Base-by-base conservation (phyloP, 2,113 vertebrate genomes). In the Panthera uncia region DNA sequence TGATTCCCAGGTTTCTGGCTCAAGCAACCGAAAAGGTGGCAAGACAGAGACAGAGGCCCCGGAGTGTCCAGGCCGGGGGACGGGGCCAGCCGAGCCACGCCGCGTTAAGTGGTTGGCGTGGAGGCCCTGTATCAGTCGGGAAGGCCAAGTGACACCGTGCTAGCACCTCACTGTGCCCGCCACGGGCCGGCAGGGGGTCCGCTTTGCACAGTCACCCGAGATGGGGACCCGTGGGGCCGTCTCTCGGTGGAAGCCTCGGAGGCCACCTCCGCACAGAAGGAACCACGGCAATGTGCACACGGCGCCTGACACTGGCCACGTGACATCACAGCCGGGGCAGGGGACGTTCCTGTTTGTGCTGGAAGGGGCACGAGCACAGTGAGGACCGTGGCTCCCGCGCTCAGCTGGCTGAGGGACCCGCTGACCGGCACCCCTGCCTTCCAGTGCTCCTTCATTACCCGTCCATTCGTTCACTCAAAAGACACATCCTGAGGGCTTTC, bases 251-350 rank as follows among this genome's bases (percentile, higher is more conserved):
- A 0, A n/a, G 31, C 57, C 65, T 36, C 57, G 15, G 16, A 25
- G 19, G 13, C 27, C 25, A n/a, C 45, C n/a, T 14, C 33, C 12
- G 21, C 23, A 36, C 21, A n/a, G 63, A 52, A 61, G 3, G 61
- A 15, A 19, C 15, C 33, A 16, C 4, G 21, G 52, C 18, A 10
- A 25, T 3, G 18, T 0, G 7, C 73, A 33, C 61, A 31, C 48
- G 4, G 61, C 61, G 10, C 52, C 38, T 0, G 9, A 18, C 18
- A 18, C 36, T 9, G n/a, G 31, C 76, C 76, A 2, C 1, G 23
- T 0, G 18, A 5, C 1, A 0, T 1, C 45, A 2, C 55, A 15
- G 19, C 11, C 8, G 23, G 52, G 6, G 33, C 38, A 11, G 12
- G 6, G 36, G 29, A 3, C 27, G 7, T 4, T 25, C 55, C 81